Evolutionary conservation across 2,113 vertebrate genomes (phyloP).

Genomic region (Elachura formosa): DNA sequence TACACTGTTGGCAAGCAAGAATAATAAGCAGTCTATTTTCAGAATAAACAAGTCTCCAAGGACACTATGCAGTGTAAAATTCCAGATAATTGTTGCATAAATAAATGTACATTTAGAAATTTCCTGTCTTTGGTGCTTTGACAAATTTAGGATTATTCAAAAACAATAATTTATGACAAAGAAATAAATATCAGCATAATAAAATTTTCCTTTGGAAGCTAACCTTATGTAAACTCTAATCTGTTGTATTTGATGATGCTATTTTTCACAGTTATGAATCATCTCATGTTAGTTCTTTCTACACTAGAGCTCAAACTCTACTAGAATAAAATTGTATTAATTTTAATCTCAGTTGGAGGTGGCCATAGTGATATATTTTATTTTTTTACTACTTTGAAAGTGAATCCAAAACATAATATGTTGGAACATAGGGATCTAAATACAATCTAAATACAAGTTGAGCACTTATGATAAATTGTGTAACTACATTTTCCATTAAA

Average conservation of each 20-base stretch:
- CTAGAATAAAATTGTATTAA: background rate
- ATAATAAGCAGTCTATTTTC: background rate
- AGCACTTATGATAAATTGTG: background rate
- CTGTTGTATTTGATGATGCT: background rate
- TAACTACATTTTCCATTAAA: slow-evolving; percentile 1
- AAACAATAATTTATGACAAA: background rate
- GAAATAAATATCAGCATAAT: background rate
- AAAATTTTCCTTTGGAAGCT: background rate
- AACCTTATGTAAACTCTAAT: background rate
- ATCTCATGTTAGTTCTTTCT: background rate
- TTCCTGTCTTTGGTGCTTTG: background rate
- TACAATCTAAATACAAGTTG: too few relatives aligned
- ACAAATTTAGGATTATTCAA: background rate
- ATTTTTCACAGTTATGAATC: slow-evolving; percentile 22
- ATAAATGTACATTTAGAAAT: background rate
- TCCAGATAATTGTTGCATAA: background rate
- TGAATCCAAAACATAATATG: background rate
- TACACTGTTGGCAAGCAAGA: background rate
- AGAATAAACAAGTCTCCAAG: background rate
- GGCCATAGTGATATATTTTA: background rate
- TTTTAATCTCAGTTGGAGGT: background rate
- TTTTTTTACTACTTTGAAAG: slow-evolving; percentile 18
- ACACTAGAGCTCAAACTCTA: background rate
- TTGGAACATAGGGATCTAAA: background rate
- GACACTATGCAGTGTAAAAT: background rate